Evolutionary conservation across 1,140 invertebrate species (phyloP).

Genomic region (Drosophila punjabiensis): DNA sequence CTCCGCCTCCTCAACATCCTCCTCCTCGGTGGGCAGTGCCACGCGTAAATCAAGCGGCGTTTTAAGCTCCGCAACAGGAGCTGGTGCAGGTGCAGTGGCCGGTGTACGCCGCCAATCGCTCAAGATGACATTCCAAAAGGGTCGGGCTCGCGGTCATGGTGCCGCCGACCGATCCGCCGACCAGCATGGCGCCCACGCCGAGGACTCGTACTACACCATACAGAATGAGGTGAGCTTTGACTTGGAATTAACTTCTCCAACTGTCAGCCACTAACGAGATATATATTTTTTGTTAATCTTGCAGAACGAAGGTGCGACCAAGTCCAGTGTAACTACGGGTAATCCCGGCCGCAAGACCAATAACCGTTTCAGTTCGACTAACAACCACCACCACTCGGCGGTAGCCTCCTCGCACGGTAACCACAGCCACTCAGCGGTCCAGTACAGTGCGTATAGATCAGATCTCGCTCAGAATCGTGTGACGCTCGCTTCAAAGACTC

Average conservation of each 20-base stretch:
- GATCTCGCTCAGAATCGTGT: not conserved
- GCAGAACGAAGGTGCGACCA: conserved; percentile 82
- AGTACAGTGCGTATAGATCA: conserved; percentile 45
- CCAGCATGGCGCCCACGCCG: conserved; percentile 86
- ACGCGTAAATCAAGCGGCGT: conserved; percentile 62
- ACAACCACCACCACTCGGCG: conserved; percentile 52
- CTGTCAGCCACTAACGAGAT: not conserved
- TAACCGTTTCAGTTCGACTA: conserved; percentile 78
- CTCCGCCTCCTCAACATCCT: conserved; percentile 31
- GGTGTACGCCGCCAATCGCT: conserved; percentile 88
- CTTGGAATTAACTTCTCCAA: not conserved
- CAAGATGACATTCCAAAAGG: conserved; percentile 93
- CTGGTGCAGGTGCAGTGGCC: conserved; percentile 76
- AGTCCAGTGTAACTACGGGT: conserved; percentile 55
- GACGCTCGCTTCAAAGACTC: not conserved
- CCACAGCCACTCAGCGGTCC: conserved; percentile 47
- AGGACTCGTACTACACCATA: conserved; percentile 90
- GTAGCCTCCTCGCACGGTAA: conserved; percentile 25
- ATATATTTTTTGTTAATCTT: not conserved
- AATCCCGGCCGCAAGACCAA: conserved; percentile 75
- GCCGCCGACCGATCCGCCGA: conserved; percentile 86
- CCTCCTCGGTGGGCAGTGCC: conserved; percentile 85
- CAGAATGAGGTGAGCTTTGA: conserved; percentile 89
- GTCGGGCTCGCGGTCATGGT: conserved; percentile 87
- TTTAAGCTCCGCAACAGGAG: conserved; percentile 9